Evolutionary conservation across 2,113 vertebrate genomes (phyloP), one percentile per base, ranked within the genome.

Genomic region (Varanus salvator): DNA sequence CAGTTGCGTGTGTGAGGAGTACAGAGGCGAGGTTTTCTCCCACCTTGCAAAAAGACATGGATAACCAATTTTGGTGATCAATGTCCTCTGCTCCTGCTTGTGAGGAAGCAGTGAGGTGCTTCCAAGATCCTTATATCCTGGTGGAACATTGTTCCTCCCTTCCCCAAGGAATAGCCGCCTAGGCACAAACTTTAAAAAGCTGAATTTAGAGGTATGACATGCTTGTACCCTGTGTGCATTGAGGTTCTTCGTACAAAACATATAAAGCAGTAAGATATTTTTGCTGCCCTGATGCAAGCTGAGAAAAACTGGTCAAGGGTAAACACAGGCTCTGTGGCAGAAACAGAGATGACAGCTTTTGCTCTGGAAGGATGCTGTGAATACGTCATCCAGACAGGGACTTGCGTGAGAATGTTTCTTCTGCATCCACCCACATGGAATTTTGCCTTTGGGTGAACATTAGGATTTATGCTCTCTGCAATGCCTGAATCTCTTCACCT

Each of bases 341-440:
- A 91, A 90, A 95, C 88, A 91, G 90, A 93, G 91, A 91, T 77
- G 52, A 38, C 90, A 85, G 17, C 85, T 96, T 95, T 66, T 95
- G 25, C 89, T 95, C 74, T 0, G 80, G 54, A 90, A 89, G 91
- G 84, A 66, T 89, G 88, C 91, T 91, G 54, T 82, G 81, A 91
- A 90, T 92, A 95, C 54, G 89, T 95, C 95, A 95, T 3, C 81
- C 93, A 94, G 90, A 83, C 91, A 94, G 91, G 84, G 87, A 91
- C 87, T 95, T 96, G 92, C 85, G 81, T 95, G 95, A 96, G 72
- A 84, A 4, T 69, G 57, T 92, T 93, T 90, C 85, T 91, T 93
- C 96, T 89, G 95, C 89, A 94, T 96, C 95, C 93, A 48, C 95
- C 94, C 94, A 95, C 93, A 87, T 89, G 91, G 89, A 94, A 93